A percentile compares a stretch with the other conserved stretches of the same genome.
phyloP scores from a whole-genome alignment of 2,113 vertebrate species.

The Corythaixoides concolor region DNA sequence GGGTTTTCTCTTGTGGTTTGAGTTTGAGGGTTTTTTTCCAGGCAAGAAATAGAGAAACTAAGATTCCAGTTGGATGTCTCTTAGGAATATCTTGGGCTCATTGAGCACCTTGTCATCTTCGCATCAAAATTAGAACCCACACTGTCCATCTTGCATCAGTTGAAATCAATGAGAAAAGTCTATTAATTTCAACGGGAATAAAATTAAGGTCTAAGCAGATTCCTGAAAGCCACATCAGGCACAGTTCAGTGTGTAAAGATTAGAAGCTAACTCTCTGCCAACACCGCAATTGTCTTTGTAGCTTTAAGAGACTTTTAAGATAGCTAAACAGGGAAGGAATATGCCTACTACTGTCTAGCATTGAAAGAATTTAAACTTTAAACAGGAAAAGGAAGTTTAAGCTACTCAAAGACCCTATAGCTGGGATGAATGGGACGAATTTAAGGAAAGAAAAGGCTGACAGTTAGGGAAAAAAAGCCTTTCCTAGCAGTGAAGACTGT shows the following conservation, averaged over 20 bases:
- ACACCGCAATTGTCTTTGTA: background rate
- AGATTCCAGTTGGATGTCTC: background rate
- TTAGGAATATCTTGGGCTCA: background rate
- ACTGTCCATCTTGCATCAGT: background rate
- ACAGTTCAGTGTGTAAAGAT: background rate
- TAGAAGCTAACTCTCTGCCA: background rate
- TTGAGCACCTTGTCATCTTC: background rate
- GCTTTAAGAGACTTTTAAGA: background rate
- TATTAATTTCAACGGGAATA: background rate
- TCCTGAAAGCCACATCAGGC: background rate
- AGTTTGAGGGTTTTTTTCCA: background rate
- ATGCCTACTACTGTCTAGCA: background rate
- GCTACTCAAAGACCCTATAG: background rate
- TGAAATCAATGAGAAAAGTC: background rate
- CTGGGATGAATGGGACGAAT: conserved; percentile 27
- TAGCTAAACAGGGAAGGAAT: conserved; percentile 18
- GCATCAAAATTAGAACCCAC: background rate
- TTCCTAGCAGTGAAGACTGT: conserved; percentile 36
- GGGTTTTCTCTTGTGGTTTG: background rate
- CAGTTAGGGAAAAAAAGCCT: conserved; percentile 24
- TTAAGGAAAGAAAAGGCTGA: conserved; percentile 45
- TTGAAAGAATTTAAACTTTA: conserved; percentile 2
- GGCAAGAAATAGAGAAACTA: background rate
- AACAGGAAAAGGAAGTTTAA: background rate
- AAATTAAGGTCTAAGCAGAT: background rate